Base-by-base conservation (phyloP, 2,888 invertebrate genomes). In the Limnephilus auricula region DNA sequence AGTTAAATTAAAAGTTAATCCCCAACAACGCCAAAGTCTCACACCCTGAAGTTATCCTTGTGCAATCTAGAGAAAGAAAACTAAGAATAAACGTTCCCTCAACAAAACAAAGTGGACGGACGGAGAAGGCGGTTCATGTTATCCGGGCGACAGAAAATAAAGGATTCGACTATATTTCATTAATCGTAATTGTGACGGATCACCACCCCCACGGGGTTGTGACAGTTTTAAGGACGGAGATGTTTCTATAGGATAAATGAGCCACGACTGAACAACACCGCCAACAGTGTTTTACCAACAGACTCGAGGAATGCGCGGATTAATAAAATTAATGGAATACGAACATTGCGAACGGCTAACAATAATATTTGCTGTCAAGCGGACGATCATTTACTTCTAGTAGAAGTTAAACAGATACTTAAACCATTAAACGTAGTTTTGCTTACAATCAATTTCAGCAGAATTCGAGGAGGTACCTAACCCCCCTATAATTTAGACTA, bases 141-240 rank as follows among this genome's bases (percentile, higher is more conserved):
- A 93, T 90, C 93, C 87, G 83, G 90, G 89, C 40, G 92, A 90
- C 91, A 90, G 86, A 91, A 92, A 90, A 89, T 91, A 90, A 89
- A 91, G 87, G 92, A 91, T 88, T 91, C 91, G 78, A 92, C 87
- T 89, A 90, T 91, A 92, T 93, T 93, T 93, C 93, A 92, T 93
- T 93, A 93, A 92, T 92, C 86, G 92, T 93, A 93, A 93, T 92
- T 93, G 93, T 93, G 93, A 93, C 91, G 92, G 92, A 93, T 93
- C 92, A 91, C 88, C 89, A 84, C 90, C 91, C 92, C 89, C 79
- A 91, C 91, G 78, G 87, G 65, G 45, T 50, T n/a, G 89, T 92
- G 93, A 92, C 93, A 93, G 85, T 91, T 92, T 92, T 90, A 87
- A 85, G 89, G 86, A 91, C 34, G 79, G 79, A 85, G 34, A 37